Evolutionary conservation across 2,113 vertebrate species (phyloP).

Genomic region (Platichthys stellatus): DNA sequence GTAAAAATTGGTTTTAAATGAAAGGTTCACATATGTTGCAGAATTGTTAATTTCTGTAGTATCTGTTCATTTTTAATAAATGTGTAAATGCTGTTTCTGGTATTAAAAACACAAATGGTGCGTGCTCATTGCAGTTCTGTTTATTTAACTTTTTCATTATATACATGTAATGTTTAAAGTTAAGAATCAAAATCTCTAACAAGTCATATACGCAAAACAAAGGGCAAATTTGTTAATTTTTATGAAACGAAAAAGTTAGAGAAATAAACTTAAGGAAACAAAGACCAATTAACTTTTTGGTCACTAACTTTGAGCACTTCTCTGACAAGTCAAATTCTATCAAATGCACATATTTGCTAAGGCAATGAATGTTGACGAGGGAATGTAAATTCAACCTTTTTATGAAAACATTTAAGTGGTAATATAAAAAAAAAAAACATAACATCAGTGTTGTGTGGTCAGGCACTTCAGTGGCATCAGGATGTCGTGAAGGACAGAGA

Average conservation of each 20-base stretch:
- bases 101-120: too few species aligned
- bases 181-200: not conserved
- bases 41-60: too few species aligned
- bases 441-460: not conserved
- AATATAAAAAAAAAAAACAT: not conserved
- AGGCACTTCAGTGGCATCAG: too few species aligned
- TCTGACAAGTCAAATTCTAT: not conserved
- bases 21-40: not conserved
- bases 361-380: not conserved
- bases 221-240: not conserved
- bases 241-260: not conserved
- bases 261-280: conserved; percentile 20
- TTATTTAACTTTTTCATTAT: conserved; percentile 18
- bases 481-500: not conserved
- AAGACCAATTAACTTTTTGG: conserved; percentile 42
- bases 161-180: conserved; percentile 3
- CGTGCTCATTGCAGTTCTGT: conserved; percentile 16
- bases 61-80: not conserved
- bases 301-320: conserved; percentile 25
- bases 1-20: not conserved
- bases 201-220: not conserved
- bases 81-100: not conserved
- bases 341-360: not conserved
- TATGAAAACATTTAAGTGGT: not conserved
- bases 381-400: not conserved